Evolutionary conservation across 2,888 invertebrate genomes (phyloP).

Genomic region (Itoplectis maculator): DNA sequence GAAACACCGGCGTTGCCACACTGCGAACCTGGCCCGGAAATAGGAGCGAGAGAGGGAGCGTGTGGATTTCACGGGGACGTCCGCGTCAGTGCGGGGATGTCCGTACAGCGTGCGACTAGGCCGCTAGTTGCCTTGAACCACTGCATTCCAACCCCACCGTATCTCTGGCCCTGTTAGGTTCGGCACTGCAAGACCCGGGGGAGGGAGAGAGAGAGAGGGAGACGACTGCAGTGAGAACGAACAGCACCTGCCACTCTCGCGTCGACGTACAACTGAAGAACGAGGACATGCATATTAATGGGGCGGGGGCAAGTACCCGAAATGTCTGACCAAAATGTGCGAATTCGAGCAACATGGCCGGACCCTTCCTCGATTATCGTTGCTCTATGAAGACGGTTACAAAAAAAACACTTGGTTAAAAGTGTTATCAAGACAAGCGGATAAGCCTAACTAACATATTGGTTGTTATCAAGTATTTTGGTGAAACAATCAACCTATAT

Average conservation of each 20-base stretch:
- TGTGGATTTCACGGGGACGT: constrained; percentile 42
- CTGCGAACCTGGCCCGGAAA: constrained; percentile 48
- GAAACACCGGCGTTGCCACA: constrained; percentile 80
- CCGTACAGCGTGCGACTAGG: constrained; percentile 26
- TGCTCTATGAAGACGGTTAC: constrained; percentile 4
- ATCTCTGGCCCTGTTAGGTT: constrained; percentile 12
- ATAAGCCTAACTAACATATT: no score
- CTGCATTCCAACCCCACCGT: constrained; percentile 4
- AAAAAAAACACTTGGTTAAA: no score
- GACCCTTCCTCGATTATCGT: constrained; percentile 34
- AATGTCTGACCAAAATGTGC: constrained; percentile 78
- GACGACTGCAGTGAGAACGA: constrained; percentile 16
- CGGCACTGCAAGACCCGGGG: constrained; percentile 38
- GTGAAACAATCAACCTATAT: no score
- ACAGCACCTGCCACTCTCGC: constrained; percentile 57
- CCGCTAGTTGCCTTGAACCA: constrained; percentile 31
- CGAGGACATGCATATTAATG: constrained; percentile 81
- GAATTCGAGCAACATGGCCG: constrained; percentile 74
- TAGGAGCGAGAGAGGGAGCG: constrained; percentile 33
- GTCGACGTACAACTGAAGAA: constrained; percentile 70
- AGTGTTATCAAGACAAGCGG: no score
- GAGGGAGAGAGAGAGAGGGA: constrained; percentile 42
- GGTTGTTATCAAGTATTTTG: no score
- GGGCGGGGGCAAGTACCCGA: constrained; percentile 78
- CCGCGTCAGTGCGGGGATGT: constrained; percentile 29